Evolutionary conservation across 2,113 vertebrate genomes (phyloP), one percentile per base, ranked within the genome.

Genomic region (Sinocyclocheilus maitianheensis): DNA sequence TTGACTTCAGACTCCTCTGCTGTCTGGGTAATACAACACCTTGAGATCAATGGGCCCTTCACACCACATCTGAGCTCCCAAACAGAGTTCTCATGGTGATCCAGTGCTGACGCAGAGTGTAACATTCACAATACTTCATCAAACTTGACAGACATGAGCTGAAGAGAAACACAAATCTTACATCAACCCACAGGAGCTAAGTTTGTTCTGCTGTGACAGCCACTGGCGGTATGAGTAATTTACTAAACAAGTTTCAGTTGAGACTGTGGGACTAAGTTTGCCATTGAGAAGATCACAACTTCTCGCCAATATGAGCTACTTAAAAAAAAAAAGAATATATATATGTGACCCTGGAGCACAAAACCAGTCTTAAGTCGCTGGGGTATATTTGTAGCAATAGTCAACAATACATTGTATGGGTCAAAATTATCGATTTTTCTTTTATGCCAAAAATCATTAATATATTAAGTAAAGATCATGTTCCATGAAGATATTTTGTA

Each of bases 51-150:
- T 76, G 43, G 12, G 46, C 12, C 46, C 74, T 76, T 26, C 18
- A 76, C 74, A 51, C 74, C 74, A 77, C 76, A 77, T 77, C 76
- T 76, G 72, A 77, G 75, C 67, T 37, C 67, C 67, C 30, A 16
- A 71, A 71, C 30, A 71, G 67, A 71, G 69, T n/a, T 76, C 46
- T 76, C 46, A 18, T 26, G 46, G 74, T 26, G 46, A 76, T 16
- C 20, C 12, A 7, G 46, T 51, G 74, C 74, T 26, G 74, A 74
- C 22, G 71, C 71, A 74, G 37, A 74, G 37, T n/a, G 20, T 62
- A 4, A 10, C 58, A n/a, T 62, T 62, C 72, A 48, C 12, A 76
- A 18, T 9, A 76, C 74, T 76, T 26, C 43, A 51, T 76, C 13
- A 76, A 18, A 51, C 74, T 22, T 18, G 74, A 76, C 74, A 76